Evolutionary conservation across 2,797 vertebrate genomes (phyloP).

Genomic region (Aselliscus stoliczkanus): DNA sequence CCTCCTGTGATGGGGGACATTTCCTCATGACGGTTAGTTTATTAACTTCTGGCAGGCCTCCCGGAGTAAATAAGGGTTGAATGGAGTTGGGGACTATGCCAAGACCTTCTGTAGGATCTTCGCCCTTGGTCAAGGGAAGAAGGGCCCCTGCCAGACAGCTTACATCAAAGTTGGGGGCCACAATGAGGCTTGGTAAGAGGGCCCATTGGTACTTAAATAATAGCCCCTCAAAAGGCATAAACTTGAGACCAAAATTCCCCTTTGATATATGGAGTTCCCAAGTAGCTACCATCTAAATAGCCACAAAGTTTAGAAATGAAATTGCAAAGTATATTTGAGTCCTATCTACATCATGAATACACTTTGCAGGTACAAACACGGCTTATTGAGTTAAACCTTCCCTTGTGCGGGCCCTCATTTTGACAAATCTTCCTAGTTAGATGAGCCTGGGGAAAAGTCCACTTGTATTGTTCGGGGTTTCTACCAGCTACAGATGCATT

Average conservation of each 20-base stretch:
- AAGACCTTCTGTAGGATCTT: not conserved
- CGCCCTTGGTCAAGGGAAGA: not conserved
- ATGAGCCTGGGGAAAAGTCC: not conserved
- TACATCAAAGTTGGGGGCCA: not conserved
- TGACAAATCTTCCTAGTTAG: not conserved
- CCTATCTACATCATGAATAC: not conserved
- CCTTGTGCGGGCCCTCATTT: not conserved
- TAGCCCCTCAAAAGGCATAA: not conserved
- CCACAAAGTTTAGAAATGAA: not conserved
- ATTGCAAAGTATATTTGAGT: not conserved
- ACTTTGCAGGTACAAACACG: not conserved
- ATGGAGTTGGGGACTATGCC: not conserved
- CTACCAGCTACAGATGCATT: not conserved
- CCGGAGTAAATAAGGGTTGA: not conserved
- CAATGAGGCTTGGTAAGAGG: not conserved
- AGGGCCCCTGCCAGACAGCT: not conserved
- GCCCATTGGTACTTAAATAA: not conserved
- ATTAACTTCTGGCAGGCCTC: slow-evolving; percentile 16
- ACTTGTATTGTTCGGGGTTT: not conserved
- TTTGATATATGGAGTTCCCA: not conserved
- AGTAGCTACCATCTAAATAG: not conserved
- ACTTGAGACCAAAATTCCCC: not conserved
- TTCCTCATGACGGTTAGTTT: slow-evolving; percentile 19
- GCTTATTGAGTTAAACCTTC: not conserved
- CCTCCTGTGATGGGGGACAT: not conserved